Base-by-base conservation (phyloP, 1,140 invertebrate genomes). In the Scaptomyza graminum region DNA sequence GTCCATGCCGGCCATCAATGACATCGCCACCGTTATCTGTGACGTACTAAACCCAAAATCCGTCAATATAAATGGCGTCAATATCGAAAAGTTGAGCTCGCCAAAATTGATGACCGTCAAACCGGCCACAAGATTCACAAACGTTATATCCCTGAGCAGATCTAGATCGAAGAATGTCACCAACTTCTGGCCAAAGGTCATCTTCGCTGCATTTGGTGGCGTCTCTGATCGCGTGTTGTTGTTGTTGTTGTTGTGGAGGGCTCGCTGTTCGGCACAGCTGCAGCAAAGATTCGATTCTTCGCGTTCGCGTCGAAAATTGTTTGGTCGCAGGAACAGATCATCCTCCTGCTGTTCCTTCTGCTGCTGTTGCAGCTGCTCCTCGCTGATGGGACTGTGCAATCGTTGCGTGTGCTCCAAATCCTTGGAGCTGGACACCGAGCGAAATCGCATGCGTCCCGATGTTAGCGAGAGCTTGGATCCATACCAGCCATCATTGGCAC, bases 1-100 rank as follows among this genome's bases (percentile, higher is more conserved):
- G 79, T 95, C 95, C 11, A 94, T 83, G 25, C 93, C 92, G 7
- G 92, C 94, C 46, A 95, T 79, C 8, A 94, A 79, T 3, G 94
- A 95, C 92, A 95, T 94, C 44, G 94, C 93, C 2, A 93, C 90
- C 0, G 95, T 94, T 0, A 94, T 93, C 91, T 95, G 92, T 2
- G 87, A 54, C 18, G 93, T 95, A 0, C 88, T 76, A 62, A 94
- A 93, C 0, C 93, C 93, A 68, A 93, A 94, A 69, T 95, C 95
- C 2, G 90, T 92, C 34, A 96, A 81, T 54, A 96, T 95, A 50
- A 95, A 95, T 3, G 95, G 95, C 1, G 94, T 95, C 28, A 95
- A 88, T 3, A 95, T 92, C 0, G 95, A 94, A 87, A 95, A 95
- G 83, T 95, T 95, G 1, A 95, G 82, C 90, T 96, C 95, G 4